Percentiles rank a stretch among this genome's conserved stretches.
Evolutionary conservation across 2,888 invertebrate genomes (phyloP).

Genomic region (Conchocele bisecta): DNA sequence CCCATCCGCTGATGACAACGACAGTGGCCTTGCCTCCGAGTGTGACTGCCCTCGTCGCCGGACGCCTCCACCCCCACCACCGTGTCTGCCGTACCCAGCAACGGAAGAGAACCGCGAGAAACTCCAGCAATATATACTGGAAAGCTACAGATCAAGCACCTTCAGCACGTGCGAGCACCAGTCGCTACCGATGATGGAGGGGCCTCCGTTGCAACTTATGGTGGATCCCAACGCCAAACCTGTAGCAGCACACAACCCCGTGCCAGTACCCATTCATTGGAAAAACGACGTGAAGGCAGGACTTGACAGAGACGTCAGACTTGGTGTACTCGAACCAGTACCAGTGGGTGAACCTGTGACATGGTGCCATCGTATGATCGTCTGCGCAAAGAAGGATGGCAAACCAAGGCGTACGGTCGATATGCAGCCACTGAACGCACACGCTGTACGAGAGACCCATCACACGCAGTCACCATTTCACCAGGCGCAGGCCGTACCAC

Average conservation of each 20-base stretch:
- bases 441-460: slow-evolving; percentile 57
- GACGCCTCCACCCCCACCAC: slow-evolving; percentile 20
- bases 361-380: slow-evolving; percentile 59
- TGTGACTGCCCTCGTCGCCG: slow-evolving; percentile 7
- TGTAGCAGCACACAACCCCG: slow-evolving; percentile 39
- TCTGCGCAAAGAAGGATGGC: slow-evolving; percentile 32
- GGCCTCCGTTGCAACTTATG: slow-evolving; percentile 36
- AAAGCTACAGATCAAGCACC: slow-evolving; percentile 46
- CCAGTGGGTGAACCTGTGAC: slow-evolving; percentile 48
- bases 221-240: slow-evolving; percentile 36
- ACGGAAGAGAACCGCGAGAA: slow-evolving; percentile 39
- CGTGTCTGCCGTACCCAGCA: slow-evolving; percentile 32
- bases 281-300: slow-evolving; percentile 28
- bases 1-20: no score
- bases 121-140: slow-evolving; percentile 38
- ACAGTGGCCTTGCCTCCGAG: no score
- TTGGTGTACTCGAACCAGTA: slow-evolving; percentile 47
- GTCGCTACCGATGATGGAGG: slow-evolving; percentile 42
- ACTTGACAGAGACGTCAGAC: slow-evolving; percentile 31
- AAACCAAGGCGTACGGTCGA: slow-evolving; percentile 55
- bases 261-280: slow-evolving; percentile 52
- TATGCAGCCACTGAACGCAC: slow-evolving; percentile 56
- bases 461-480: slow-evolving; percentile 63
- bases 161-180: slow-evolving; percentile 57
- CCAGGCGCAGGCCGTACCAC: slow-evolving; percentile 53